Conservation (phyloP, 2,888 invertebrate genomes). For the Trimorus sp. region DNA sequence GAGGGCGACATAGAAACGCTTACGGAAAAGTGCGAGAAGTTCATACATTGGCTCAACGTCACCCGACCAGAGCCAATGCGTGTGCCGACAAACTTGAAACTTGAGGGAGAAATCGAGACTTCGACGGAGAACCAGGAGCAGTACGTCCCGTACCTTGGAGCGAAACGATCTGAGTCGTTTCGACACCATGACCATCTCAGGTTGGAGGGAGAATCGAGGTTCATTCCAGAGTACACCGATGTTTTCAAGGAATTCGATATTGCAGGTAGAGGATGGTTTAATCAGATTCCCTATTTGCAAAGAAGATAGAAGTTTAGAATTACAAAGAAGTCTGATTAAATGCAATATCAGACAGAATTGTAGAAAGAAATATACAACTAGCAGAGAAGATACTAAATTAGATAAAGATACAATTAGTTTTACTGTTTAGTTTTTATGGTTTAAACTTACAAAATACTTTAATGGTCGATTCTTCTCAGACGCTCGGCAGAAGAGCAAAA, state of each 20-base stretch:
- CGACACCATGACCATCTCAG: conserved; percentile 82
- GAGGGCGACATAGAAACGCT: conserved; percentile 82
- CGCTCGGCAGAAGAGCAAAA: conserved; percentile 69
- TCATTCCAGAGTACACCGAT: conserved; percentile 81
- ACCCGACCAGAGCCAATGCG: conserved; percentile 81
- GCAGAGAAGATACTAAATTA: too few relatives aligned
- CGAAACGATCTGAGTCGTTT: conserved; percentile 79
- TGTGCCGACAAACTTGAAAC: conserved; percentile 81
- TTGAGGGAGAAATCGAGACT: conserved; percentile 82
- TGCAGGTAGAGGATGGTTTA: conserved; percentile 68
- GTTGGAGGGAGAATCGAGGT: conserved; percentile 82
- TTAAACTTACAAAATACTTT: not conserved
- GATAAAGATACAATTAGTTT: not conserved
- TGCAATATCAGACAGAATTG: too few relatives aligned
- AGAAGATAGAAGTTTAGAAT: too few relatives aligned
- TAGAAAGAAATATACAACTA: too few relatives aligned
- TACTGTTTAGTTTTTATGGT: not conserved
- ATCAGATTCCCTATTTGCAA: too few relatives aligned
- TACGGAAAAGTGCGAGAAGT: conserved; percentile 83
- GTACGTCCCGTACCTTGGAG: conserved; percentile 81
- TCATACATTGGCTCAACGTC: conserved; percentile 77
- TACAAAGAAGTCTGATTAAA: too few relatives aligned
- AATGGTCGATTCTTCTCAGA: conserved; percentile 62
- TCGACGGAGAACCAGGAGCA: conserved; percentile 81
- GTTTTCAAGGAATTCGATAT: conserved; percentile 76